Evolutionary conservation across 2,888 invertebrate genomes (phyloP).

Genomic region (Luperina nickerlii): DNA sequence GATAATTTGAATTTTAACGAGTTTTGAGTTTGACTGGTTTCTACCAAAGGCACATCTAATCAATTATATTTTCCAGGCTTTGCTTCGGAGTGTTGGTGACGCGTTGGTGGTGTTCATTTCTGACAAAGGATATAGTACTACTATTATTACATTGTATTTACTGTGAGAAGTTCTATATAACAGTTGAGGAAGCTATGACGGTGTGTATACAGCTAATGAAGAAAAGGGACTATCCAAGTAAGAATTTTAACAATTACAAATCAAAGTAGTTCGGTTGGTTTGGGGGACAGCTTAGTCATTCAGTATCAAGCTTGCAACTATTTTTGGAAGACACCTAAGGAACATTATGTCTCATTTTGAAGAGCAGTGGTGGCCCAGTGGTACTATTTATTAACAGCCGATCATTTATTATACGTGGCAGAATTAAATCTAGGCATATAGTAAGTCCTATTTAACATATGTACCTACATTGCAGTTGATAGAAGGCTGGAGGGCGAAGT

Average conservation of each 20-base stretch:
- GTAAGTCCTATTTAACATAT: constrained; percentile 12
- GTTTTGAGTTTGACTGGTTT: not conserved
- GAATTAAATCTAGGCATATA: constrained; percentile 16
- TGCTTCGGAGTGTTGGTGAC: not conserved
- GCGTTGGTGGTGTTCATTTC: no score
- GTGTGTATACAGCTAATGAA: constrained; percentile 4
- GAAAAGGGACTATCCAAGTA: not conserved
- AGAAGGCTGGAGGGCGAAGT: not conserved
- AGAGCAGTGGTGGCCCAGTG: no score
- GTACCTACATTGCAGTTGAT: not conserved
- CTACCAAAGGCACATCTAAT: not conserved
- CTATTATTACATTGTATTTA: not conserved
- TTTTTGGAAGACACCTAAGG: no score
- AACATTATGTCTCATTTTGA: no score
- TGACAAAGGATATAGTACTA: not conserved
- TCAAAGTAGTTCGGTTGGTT: not conserved
- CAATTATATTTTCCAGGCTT: not conserved
- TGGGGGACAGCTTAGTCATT: no score
- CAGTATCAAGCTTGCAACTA: no score
- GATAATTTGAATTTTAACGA: not conserved
- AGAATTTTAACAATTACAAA: not conserved
- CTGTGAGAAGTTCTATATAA: constrained; percentile 15
- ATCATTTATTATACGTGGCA: constrained; percentile 11
- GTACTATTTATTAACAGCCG: not conserved
- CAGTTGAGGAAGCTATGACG: constrained; percentile 3